A percentile compares a stretch with the other conserved stretches of the same genome.
These are phyloP conservation scores for Chlorocebus sabaeus DNA, from an alignment of 2,113 vertebrate genomes.

Conservation along the genomic window DNA sequence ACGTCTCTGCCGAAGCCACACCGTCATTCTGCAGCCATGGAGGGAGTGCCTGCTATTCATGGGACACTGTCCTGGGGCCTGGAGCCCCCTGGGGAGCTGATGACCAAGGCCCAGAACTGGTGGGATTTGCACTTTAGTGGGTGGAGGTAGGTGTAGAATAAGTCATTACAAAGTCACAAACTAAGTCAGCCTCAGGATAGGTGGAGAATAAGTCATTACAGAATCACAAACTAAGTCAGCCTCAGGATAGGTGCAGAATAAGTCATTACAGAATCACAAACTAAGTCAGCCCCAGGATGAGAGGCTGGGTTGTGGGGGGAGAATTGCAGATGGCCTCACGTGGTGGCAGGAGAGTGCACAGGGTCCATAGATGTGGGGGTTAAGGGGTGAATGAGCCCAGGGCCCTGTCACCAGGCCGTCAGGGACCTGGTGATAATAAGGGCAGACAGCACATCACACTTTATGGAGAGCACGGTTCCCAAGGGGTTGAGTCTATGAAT, in stretches of 20 bases:
- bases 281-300: rapidly evolving
- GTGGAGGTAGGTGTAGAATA: no score
- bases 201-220: no score
- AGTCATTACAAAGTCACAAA: rapidly evolving
- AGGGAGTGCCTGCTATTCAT: rapidly evolving
- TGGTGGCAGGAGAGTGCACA: rapidly evolving
- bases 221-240: rapidly evolving
- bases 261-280: rapidly evolving
- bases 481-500: rapidly evolving
- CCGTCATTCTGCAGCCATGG: no score
- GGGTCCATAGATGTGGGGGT: rapidly evolving
- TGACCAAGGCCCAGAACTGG: neutral
- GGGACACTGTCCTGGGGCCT: rapidly evolving
- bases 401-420: rapidly evolving
- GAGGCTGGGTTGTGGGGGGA: neutral
- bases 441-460: rapidly evolving
- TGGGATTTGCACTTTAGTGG: no score
- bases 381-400: rapidly evolving
- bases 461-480: rapidly evolving
- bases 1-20: rapidly evolving
- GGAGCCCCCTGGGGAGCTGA: rapidly evolving
- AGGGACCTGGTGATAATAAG: rapidly evolving
- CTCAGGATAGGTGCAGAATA: rapidly evolving
- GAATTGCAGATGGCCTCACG: neutral
- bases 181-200: rapidly evolving